Conservation (phyloP, 2,888 invertebrate genomes). For the Gerris lacustris region DNA sequence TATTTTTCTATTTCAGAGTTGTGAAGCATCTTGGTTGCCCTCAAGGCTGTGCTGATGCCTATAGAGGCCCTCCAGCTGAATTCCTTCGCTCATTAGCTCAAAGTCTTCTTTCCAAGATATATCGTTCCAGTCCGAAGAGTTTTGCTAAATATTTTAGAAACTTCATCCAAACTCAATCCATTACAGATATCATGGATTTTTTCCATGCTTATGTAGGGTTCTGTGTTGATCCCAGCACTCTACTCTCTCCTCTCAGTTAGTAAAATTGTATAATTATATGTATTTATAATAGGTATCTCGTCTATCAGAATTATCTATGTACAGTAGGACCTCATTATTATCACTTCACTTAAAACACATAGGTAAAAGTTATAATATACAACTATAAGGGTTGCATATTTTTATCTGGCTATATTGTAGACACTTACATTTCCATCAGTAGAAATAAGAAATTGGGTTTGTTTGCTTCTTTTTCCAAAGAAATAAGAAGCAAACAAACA, state of each 20-base stretch:
- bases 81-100: slow-evolving; percentile 79
- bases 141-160: slow-evolving; percentile 56
- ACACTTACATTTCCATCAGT: no score
- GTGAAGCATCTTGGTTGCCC: slow-evolving; percentile 86
- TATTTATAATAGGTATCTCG: not conserved
- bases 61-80: slow-evolving; percentile 78
- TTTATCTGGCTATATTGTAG: no score
- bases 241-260: slow-evolving; percentile 81
- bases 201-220: slow-evolving; percentile 92
- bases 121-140: slow-evolving; percentile 50
- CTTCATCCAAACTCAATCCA: slow-evolving; percentile 62
- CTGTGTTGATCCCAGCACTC: slow-evolving; percentile 78
- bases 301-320: not conserved
- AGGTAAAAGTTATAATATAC: no score
- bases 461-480: no score
- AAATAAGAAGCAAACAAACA: no score
- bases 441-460: no score
- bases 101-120: slow-evolving; percentile 59
- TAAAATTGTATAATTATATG: slow-evolving; percentile 33
- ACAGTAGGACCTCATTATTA: no score
- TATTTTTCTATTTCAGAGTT: slow-evolving; percentile 46
- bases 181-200: slow-evolving; percentile 79
- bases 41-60: slow-evolving; percentile 79
- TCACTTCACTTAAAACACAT: no score
- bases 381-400: no score